A percentile compares a stretch with the other conserved stretches of the same genome.
These are phyloP conservation scores for Brachyrhaphis roseni DNA, from an alignment of 2,797 vertebrate genomes.

Conservation along the genomic window DNA sequence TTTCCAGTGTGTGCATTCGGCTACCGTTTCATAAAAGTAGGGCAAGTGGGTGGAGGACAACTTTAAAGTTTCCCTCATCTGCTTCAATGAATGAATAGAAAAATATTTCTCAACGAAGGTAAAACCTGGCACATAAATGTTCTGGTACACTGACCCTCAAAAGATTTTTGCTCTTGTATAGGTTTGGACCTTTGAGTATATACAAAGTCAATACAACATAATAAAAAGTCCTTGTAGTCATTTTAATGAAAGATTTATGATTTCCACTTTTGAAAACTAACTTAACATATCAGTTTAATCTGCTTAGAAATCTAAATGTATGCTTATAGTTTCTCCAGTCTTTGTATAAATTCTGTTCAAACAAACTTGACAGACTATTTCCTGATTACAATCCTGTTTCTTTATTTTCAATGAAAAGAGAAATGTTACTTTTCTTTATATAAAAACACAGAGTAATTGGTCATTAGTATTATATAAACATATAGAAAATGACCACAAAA, in stretches of 20 bases:
- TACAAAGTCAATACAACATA: neutral
- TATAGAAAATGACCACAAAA: too few relatives aligned
- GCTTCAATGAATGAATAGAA: neutral
- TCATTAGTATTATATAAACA: too few relatives aligned
- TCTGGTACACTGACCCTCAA: neutral
- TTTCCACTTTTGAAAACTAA: neutral
- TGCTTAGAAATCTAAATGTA: neutral
- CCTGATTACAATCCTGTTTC: neutral
- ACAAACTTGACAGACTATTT: neutral
- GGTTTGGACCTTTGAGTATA: neutral
- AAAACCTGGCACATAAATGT: neutral
- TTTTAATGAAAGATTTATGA: neutral
- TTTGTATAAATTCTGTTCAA: neutral
- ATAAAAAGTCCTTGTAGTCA: neutral
- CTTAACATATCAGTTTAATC: neutral
- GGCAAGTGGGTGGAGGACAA: neutral
- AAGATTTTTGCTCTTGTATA: neutral
- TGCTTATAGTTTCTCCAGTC: neutral
- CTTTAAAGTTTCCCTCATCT: slow-evolving; percentile 2
- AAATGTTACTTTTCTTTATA: too few relatives aligned
- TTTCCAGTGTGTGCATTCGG: neutral
- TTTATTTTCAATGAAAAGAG: too few relatives aligned
- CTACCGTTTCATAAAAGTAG: neutral
- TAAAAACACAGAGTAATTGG: too few relatives aligned
- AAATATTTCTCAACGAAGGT: neutral